Base-by-base conservation (phyloP, 1,140 invertebrate genomes). In the Drosophila repletoides region DNA sequence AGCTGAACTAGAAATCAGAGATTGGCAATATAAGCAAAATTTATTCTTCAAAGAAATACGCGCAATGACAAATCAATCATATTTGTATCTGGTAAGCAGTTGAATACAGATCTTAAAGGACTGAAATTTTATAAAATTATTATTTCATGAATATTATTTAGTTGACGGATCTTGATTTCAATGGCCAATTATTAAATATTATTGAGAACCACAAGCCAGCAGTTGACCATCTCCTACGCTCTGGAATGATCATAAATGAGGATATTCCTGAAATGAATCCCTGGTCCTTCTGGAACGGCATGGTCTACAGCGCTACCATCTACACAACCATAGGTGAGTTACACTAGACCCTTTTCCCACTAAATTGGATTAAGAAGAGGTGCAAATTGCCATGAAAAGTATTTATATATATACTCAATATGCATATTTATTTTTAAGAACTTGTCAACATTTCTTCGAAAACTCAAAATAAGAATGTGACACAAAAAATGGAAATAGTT, bases 291-390 rank as follows among this genome's bases (percentile, higher is more conserved):
- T 96, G 95, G 95, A 97, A 97, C 77, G 93, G 97, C 0, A 93
- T 98, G 72, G 97, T 98, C 88, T 98, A 96, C 87, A 96, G 96
- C 60, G 95, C 96, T 29, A 98, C 97, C 4, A 95, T 98, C 72
- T 97, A 96, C 80, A 98, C 97, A 0, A 98, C 97, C 2, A 98
- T 98, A 76, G 97, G 97, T 97, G 79, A 93, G 93, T 91, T 56
- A 19, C n/a, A 45, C 14, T 43, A 15, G 17, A 2, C 4, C 17
- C 17, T 17, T 19, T 40, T 14, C 36, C 2, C 36, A 21, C 10
- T 19, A 40, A 40, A 40, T 17, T n/a, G n/a, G 14, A 21, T 21
- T 15, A 10, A n/a, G 15, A 40, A 19, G 17, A 40, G 36, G 9
- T n/a, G n/a, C n/a, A n/a, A n/a, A n/a, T n/a, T n/a, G n/a, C n/a